Base-by-base conservation (phyloP, 37 sponge, comb jelly and placozoan species). In the Tethya wilhelma region DNA sequence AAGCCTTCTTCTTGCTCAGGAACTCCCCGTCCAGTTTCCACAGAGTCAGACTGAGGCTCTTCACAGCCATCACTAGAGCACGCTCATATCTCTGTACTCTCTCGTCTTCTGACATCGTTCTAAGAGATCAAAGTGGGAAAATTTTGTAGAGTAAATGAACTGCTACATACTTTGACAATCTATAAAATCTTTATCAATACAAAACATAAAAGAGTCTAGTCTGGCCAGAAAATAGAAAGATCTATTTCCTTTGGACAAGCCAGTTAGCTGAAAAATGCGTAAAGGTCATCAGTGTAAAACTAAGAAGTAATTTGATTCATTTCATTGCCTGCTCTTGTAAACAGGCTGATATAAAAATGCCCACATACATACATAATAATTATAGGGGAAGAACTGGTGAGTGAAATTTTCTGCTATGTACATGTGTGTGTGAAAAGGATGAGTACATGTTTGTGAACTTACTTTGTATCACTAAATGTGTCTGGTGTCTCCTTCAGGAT, bases 401-500 rank as follows among this genome's bases (percentile, higher is more conserved):
- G n/a, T n/a, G n/a, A n/a, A n/a, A n/a, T n/a, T n/a, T n/a, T n/a
- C n/a, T n/a, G n/a, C n/a, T n/a, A n/a, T n/a, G n/a, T n/a, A n/a
- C n/a, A n/a, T n/a, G n/a, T n/a, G n/a, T n/a, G n/a, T n/a, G n/a
- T n/a, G n/a, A n/a, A 14, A 23, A 74, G 53, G 14, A 49, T 49
- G 53, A 49, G 45, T 72, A 46, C 43, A 19, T 44, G 5, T 2
- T 19, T 11, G 0, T 53, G 19, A 19, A 74, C 90, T 67, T 70
- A 90, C 90, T 85, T 85, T 66, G 90, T 77, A 41, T 90, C 86
- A 57, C 79, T 85, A 58, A 75, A 90, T 20, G 90, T 85, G 77
- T 84, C 86, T 22, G 79, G 69, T 39, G 74, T 79, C 25, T 67
- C 44, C 32, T 62, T 70, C 62, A 90, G 29, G 8, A 73, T 40